phyloP scores from a whole-genome alignment of 2,797 vertebrate genomes.

The Neostethus bicornis region DNA sequence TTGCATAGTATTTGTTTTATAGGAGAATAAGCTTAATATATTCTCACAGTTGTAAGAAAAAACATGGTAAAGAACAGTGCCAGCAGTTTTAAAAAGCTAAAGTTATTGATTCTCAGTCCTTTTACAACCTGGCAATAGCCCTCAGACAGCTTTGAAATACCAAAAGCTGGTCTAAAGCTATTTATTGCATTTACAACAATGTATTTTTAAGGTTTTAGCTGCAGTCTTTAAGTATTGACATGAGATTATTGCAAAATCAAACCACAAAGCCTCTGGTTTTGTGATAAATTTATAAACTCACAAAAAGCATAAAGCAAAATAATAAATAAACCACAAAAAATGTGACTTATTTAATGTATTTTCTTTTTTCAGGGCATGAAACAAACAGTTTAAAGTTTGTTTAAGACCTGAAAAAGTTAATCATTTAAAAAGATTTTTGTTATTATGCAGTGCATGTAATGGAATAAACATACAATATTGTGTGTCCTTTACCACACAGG shows the following conservation, averaged over 20 bases:
- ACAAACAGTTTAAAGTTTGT: not conserved
- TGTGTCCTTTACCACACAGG: not conserved
- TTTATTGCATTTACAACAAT: too few relatives aligned
- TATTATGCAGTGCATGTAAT: not conserved
- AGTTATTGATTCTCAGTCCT: constrained; percentile 1
- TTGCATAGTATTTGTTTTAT: not conserved
- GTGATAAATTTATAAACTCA: too few relatives aligned
- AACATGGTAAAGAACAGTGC: not conserved
- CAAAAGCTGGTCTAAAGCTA: not conserved
- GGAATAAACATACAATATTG: not conserved
- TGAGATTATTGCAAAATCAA: too few relatives aligned
- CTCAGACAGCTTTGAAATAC: not conserved
- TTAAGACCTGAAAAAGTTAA: not conserved
- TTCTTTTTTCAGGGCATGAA: not conserved
- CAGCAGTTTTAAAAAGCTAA: not conserved
- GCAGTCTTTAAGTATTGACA: too few relatives aligned
- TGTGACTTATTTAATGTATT: too few relatives aligned
- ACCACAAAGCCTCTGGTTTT: too few relatives aligned
- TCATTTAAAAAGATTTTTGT: not conserved
- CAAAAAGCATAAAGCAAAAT: too few relatives aligned
- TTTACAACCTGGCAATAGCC: not conserved
- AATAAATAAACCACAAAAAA: too few relatives aligned
- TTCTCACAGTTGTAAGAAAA: not conserved
- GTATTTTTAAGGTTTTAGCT: too few relatives aligned
- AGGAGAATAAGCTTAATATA: not conserved